Percentiles rank a stretch among this genome's conserved stretches.
Evolutionary conservation across 2,113 vertebrate genomes (phyloP).

Genomic region (Nerophis ophidion): DNA sequence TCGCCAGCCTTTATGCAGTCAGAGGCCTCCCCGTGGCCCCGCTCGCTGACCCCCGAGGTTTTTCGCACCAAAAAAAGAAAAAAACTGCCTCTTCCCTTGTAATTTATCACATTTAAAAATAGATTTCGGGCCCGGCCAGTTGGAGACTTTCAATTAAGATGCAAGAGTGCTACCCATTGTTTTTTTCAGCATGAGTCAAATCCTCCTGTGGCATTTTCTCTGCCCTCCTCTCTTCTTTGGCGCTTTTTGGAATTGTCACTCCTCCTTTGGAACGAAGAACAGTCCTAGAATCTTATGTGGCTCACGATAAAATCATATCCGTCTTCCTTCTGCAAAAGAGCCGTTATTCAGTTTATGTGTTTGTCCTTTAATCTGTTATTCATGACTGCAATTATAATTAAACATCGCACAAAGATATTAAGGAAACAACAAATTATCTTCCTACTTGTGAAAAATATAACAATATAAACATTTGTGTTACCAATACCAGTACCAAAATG

Average conservation of each 20-base stretch:
- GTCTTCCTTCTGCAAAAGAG: conserved; percentile 5
- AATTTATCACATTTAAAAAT: conserved; percentile 55
- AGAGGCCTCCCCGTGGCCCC: conserved; percentile 54
- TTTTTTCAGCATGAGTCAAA: neutral
- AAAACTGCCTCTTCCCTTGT: conserved; percentile 65
- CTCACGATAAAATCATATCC: neutral
- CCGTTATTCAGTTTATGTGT: no score
- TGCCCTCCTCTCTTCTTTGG: conserved; percentile 1
- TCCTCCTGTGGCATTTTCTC: neutral
- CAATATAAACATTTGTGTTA: no score
- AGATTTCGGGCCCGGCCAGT: conserved; percentile 7
- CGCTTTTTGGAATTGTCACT: conserved; percentile 11
- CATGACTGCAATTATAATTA: no score
- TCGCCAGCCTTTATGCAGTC: conserved; percentile 74
- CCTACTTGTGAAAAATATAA: no score
- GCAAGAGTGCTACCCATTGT: neutral
- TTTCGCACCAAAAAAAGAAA: conserved; percentile 28
- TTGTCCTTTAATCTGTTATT: no score
- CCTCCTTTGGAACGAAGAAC: neutral
- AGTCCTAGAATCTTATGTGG: neutral
- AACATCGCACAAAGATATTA: no score
- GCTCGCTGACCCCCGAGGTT: conserved; percentile 62
- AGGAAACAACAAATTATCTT: no score
- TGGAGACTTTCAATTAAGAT: conserved; percentile 12
- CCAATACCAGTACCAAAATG: no score